Evolutionary conservation across 2,797 vertebrate species (phyloP).

Genomic region (Gallinago stenura): DNA sequence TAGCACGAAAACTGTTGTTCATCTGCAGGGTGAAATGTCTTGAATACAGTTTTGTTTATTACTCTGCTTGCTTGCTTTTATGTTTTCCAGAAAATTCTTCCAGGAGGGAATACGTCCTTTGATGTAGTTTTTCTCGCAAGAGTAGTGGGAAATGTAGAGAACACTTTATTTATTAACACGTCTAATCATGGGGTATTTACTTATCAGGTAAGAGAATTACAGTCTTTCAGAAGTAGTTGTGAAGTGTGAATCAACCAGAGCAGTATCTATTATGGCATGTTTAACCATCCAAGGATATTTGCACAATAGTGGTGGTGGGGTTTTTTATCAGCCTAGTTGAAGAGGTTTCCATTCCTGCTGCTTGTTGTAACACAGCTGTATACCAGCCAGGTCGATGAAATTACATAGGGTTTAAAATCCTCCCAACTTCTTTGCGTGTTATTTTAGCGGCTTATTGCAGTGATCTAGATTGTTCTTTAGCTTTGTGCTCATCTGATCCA

Average conservation of each 20-base stretch:
- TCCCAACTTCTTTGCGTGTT: not conserved
- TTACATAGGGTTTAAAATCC: not conserved
- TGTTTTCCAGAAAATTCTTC: constrained; percentile 92
- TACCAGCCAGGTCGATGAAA: not conserved
- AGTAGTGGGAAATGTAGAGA: constrained; percentile 99
- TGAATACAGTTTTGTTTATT: not conserved
- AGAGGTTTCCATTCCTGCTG: not conserved
- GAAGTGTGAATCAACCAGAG: not conserved
- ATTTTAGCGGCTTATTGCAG: not conserved
- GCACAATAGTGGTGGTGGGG: not conserved
- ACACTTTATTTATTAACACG: constrained; percentile 99
- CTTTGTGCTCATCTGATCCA: not conserved
- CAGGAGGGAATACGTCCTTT: constrained; percentile 98
- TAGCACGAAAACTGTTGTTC: not conserved
- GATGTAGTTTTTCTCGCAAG: constrained; percentile 98
- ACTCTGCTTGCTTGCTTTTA: not conserved
- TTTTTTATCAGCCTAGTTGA: not conserved
- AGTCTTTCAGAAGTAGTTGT: not conserved
- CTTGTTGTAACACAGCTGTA: not conserved
- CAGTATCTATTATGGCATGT: not conserved
- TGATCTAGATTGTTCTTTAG: not conserved
- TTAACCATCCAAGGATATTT: not conserved
- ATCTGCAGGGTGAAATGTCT: not conserved
- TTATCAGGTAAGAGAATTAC: constrained; percentile 90
- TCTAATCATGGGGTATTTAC: constrained; percentile 99